Evolutionary conservation across 1,140 invertebrate species (phyloP).

Genomic region (Phocides pigmalion): DNA sequence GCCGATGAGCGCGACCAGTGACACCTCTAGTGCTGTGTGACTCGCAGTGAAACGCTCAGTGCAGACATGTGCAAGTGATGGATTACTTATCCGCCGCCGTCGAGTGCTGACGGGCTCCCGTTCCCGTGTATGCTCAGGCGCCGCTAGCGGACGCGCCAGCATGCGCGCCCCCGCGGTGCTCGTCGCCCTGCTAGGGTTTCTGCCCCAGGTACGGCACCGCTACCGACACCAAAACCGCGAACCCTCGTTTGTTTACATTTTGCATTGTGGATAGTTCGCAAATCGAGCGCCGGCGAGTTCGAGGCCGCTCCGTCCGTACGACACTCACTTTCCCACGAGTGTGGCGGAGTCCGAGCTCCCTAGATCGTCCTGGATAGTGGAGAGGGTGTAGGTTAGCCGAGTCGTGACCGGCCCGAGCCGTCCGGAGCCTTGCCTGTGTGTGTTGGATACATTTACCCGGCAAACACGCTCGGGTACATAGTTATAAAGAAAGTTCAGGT

Average conservation of each 20-base stretch:
- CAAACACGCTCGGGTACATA: slow-evolving; percentile 76
- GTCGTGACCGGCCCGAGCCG: slow-evolving; percentile 73
- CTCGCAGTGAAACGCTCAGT: slow-evolving; percentile 79
- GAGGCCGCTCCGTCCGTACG: slow-evolving; percentile 58
- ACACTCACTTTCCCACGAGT: slow-evolving; percentile 75
- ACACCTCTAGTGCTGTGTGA: slow-evolving; percentile 81
- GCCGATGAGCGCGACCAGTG: slow-evolving; percentile 75
- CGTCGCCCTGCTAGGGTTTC: slow-evolving; percentile 81
- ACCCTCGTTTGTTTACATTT: slow-evolving; percentile 67
- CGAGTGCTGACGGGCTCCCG: slow-evolving; percentile 70
- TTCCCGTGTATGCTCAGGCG: slow-evolving; percentile 78
- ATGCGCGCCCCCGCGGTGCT: slow-evolving; percentile 81
- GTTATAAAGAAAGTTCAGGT: slow-evolving; percentile 83
- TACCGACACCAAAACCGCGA: slow-evolving; percentile 65
- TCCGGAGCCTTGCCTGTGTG: slow-evolving; percentile 63
- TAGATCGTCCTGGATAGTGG: slow-evolving; percentile 79
- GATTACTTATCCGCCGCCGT: slow-evolving; percentile 71
- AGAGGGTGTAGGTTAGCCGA: slow-evolving; percentile 68
- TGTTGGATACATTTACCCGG: slow-evolving; percentile 75
- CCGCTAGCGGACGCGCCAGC: slow-evolving; percentile 78
- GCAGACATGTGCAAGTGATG: slow-evolving; percentile 77
- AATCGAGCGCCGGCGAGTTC: slow-evolving; percentile 51
- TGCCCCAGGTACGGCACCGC: slow-evolving; percentile 71
- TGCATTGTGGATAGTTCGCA: slow-evolving; percentile 47
- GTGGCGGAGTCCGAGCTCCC: slow-evolving; percentile 50